Evolutionary conservation across 2,888 invertebrate genomes (phyloP).

Genomic region (Agonopterix subpropinquella): DNA sequence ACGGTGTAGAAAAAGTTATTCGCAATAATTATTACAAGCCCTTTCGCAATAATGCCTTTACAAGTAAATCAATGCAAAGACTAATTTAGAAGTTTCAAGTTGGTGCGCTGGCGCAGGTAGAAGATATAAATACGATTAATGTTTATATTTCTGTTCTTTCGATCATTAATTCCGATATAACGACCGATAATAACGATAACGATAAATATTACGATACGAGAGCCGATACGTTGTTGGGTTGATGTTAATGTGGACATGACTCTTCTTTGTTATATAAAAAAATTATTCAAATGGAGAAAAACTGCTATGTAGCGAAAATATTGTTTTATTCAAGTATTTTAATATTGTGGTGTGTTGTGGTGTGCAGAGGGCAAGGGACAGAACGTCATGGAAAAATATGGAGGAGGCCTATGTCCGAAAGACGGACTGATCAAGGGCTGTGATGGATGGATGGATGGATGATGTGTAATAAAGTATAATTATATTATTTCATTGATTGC

Average conservation of each 20-base stretch:
- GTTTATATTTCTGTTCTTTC: constrained; percentile 62
- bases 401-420: too few relatives aligned
- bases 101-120: constrained; percentile 29
- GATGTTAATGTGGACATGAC: constrained; percentile 22
- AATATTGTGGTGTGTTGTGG: too few relatives aligned
- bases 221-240: constrained; percentile 29
- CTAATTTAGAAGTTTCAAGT: constrained; percentile 17
- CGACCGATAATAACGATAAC: constrained; percentile 71
- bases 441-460: too few relatives aligned
- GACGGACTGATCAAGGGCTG: too few relatives aligned
- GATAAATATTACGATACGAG: constrained; percentile 59
- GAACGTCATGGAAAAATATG: too few relatives aligned
- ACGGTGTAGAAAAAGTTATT: neutral
- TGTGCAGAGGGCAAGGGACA: too few relatives aligned
- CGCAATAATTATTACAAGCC: neutral
- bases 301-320: neutral
- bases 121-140: constrained; percentile 55
- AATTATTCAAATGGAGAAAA: neutral
- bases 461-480: neutral
- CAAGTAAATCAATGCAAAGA: constrained; percentile 10
- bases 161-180: constrained; percentile 66
- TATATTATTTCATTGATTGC: too few relatives aligned
- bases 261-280: neutral
- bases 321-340: neutral
- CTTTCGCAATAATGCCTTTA: neutral